Evolutionary conservation across 2,797 vertebrate species (phyloP), one percentile per base, ranked within the genome.

Genomic region (Danio choprae): DNA sequence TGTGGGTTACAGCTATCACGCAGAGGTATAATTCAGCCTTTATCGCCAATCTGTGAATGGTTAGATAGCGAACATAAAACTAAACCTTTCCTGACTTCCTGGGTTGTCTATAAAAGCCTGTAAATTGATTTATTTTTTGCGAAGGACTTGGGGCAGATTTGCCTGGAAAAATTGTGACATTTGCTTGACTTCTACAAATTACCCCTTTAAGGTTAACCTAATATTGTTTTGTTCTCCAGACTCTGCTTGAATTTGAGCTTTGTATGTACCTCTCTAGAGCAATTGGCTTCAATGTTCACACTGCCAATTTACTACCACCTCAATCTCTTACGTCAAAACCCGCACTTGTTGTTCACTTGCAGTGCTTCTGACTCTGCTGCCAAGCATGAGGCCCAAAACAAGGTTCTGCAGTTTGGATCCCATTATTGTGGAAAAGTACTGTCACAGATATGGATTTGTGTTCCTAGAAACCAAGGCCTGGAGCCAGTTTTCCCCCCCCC

Each of bases 341-440:
- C 55, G 58, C 58, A 41, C 50, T 79, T 76, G 36, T n/a, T 29
- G 29, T 29, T 51, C 20, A 1, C 7, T 63, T 38, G 58, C 77
- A 44, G 5, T 64, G 9, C 50, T 38, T 63, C 38, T 72, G 77
- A 58, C 58, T 11, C 18, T 4, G 20, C 48, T 64, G 48, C 41
- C 5, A 72, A 64, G 79, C 67, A 73, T 65, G 62, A 80, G 62
- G 69, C 44, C 77, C 68, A 48, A 70, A 80, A 80, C 80, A 62
- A 82, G 85, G 67, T 81, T 67, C 79, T 74, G 70, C 69, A 18
- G 76, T 82, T 82, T 76, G 53, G 51, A 74, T 79, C 56, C 71
- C 74, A 75, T 81, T 84, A 77, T 84, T 81, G 77, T 86, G 85
- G 83, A 86, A 86, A 84, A 84, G 79, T 83, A 79, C 81, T 16